Conservation (phyloP, 2,888 invertebrate species). For the Mesorhabditis spiculigera region DNA sequence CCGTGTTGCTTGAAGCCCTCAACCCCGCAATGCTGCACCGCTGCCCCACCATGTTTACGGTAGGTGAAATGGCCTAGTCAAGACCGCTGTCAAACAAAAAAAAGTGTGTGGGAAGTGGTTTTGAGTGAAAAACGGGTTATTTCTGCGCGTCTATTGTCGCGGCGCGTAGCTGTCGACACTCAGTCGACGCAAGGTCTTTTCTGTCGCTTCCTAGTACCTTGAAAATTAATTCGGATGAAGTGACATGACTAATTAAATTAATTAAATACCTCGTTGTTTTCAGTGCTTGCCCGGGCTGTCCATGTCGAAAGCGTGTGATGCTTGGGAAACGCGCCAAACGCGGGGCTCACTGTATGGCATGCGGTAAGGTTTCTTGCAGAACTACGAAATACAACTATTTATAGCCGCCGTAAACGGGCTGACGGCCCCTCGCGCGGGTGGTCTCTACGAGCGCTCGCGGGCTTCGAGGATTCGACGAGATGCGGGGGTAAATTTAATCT, state of each 20-base stretch:
- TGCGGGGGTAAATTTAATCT: constrained; percentile 24
- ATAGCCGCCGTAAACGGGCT: neutral
- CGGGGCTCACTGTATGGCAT: constrained; percentile 37
- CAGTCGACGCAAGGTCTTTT: neutral
- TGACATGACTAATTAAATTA: neutral
- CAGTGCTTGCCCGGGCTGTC: constrained; percentile 39
- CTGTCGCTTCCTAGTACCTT: neutral
- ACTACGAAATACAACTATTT: neutral
- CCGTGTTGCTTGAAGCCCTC: constrained; percentile 42
- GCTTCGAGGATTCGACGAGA: constrained; percentile 23
- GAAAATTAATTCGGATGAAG: neutral
- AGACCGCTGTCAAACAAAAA: too few species aligned
- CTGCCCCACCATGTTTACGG: constrained; percentile 43
- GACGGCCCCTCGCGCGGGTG: constrained; percentile 12
- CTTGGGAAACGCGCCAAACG: constrained; percentile 35
- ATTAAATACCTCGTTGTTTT: constrained; percentile 3
- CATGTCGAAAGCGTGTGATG: constrained; percentile 35
- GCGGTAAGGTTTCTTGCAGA: constrained; percentile 11
- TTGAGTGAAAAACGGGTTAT: too few species aligned
- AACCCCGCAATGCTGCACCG: constrained; percentile 26
- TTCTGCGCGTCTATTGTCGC: too few species aligned
- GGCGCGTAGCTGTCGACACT: too few species aligned
- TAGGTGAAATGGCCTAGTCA: neutral
- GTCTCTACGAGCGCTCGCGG: constrained; percentile 9
- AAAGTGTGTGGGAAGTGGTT: too few species aligned